Percentiles rank a stretch among this genome's conserved stretches.
Evolutionary conservation across 2,113 vertebrate species (phyloP).

Genomic region (Nanorana parkeri): DNA sequence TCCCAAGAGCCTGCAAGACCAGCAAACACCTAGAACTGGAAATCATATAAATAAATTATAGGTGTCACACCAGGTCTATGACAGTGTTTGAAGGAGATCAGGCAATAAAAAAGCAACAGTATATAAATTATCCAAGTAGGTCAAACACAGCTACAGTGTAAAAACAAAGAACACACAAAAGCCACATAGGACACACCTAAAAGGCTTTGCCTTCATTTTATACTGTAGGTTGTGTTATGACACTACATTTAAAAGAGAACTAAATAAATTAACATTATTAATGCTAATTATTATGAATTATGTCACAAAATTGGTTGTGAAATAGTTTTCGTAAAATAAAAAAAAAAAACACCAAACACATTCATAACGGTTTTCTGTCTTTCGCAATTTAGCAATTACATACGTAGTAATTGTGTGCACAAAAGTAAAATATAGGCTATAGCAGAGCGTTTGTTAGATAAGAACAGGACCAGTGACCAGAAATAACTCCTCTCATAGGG

Average conservation of each 20-base stretch:
- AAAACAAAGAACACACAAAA: too few relatives aligned
- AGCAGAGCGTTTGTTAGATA: constrained; percentile 22
- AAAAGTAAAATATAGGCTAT: constrained; percentile 28
- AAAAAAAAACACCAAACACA: too few relatives aligned
- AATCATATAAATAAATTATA: background rate
- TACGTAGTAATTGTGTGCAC: constrained; percentile 22
- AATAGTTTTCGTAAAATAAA: too few relatives aligned
- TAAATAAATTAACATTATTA: too few relatives aligned
- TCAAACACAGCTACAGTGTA: background rate
- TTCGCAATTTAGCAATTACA: constrained; percentile 24
- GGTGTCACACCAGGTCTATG: background rate
- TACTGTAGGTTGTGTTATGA: too few relatives aligned
- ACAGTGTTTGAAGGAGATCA: too few relatives aligned
- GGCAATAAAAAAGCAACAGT: too few relatives aligned
- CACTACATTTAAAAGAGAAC: too few relatives aligned
- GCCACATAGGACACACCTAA: too few relatives aligned
- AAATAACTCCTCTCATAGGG: constrained; percentile 32
- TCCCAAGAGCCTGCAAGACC: background rate
- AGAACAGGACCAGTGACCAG: constrained; percentile 43
- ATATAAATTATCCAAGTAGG: background rate
- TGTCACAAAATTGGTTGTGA: too few relatives aligned
- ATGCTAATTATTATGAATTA: too few relatives aligned
- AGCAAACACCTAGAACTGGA: constrained; percentile 2
- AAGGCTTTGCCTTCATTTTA: too few relatives aligned
- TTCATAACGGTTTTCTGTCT: background rate